Evolutionary conservation across 2,797 vertebrate genomes (phyloP), one percentile per base, ranked within the genome.

Genomic region (Microctenopoma steveboyesi): DNA sequence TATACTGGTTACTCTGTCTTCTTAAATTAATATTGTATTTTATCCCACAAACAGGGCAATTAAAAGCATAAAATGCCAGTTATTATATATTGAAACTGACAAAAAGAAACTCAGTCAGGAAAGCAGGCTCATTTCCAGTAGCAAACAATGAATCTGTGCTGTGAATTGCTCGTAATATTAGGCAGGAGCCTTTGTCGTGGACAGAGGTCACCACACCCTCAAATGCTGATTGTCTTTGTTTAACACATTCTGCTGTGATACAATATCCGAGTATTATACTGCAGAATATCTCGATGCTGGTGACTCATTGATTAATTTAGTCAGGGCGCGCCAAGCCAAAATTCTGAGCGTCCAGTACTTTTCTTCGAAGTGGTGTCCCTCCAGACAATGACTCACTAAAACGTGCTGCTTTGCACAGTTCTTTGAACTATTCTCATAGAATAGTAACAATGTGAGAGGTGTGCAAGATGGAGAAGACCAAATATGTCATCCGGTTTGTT

Each of bases 201-300:
- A 58, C 51, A 16, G 56, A 48, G 45, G 49, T 47, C 33, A 35
- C 85, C 80, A 62, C 88, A 73, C 85, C 87, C 87, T 76, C 42
- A 11, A 25, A 61, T 54, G 62, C 81, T 54, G 74, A 82, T 81
- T 88, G 87, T 91, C 84, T 81, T 83, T 49, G 69, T 60, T 69
- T 68, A 75, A 73, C 78, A 74, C 78, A 66, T 66, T 56, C 57
- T 39, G 30, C 78, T 52, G 75, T 91, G 88, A 87, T 49, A 87
- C 78, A 86, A 92, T 74, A 83, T 93, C 92, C 92, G 60, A 11
- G 65, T 78, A 92, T 92, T 93, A 88, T 92, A 15, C 40, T 51
- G 78, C 69, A 51, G 65, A 84, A 83, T 68, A 75, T 63, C 68
- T 81, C 46, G 10, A 56, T 13, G 68, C 61, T 14, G 28, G 69